Evolutionary conservation across 2,888 invertebrate species (phyloP), one percentile per base, ranked within the genome.

Genomic region (Sphinx pinastri): DNA sequence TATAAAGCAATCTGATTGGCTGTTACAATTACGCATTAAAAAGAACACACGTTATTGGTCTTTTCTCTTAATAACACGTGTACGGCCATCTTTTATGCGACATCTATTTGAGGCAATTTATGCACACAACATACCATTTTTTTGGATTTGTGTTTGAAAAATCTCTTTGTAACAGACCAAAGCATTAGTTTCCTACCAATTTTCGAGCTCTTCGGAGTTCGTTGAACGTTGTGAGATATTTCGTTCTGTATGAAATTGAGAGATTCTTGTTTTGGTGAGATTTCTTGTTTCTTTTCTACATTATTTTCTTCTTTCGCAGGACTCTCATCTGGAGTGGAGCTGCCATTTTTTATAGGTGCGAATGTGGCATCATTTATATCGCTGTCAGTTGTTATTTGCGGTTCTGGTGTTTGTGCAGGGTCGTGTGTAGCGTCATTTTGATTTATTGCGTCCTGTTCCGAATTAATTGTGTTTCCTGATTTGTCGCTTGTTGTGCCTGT

Each of bases 151-250:
- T 52, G n/a, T n/a, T n/a, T 52, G 70, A 72, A 81, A 78, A 72
- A 78, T 77, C 75, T 79, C 72, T 79, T 79, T 83, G 76, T 74
- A 77, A 74, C 67, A 75, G 79, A 82, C 80, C 80, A 83, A 77
- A 76, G 77, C 14, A 80, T 79, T 75, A 84, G 76, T 86, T 86
- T 84, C 85, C 76, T 90, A 90, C 90, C 89, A 67, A 89, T 81
- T 87, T 86, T 90, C 71, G 85, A 84, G 66, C 76, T 85, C 74
- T 82, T 86, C 2, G 86, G 81, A 51, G 84, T 77, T 70, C 79
- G 73, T 16, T 79, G 81, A 14, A 72, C 58, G 66, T 72, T 74
- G 31, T 72, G 71, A 51, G 76, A 73, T 52, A 71, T 75, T 70
- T 88, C 87, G 47, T 74, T 75, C 47, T 81, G 78, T n/a, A 89